Percentiles rank a stretch among this genome's conserved stretches.
These are phyloP conservation scores for Nebria brevicollis DNA, from an alignment of 2,888 invertebrate genomes.

Conservation along the genomic window DNA sequence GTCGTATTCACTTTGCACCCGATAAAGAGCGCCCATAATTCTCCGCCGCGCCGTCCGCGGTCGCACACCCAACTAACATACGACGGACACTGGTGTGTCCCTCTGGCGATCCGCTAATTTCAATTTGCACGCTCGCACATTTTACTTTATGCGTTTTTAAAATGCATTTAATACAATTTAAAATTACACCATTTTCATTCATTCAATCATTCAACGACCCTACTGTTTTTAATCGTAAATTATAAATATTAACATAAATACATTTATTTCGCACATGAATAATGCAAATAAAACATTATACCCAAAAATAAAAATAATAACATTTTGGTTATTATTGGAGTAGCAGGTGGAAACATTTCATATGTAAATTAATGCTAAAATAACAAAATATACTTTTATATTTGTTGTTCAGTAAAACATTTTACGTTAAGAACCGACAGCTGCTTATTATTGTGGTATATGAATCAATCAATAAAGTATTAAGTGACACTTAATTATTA, in stretches of 20 bases:
- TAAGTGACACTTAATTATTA: too few relatives aligned
- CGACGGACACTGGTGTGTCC: constrained; percentile 9
- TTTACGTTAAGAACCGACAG: too few relatives aligned
- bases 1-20: constrained; percentile 54
- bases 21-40: constrained; percentile 58
- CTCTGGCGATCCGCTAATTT: not conserved
- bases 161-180: not conserved
- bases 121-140: constrained; percentile 14
- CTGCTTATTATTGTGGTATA: too few relatives aligned
- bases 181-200: not conserved
- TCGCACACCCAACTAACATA: not conserved
- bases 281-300: too few relatives aligned
- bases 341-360: too few relatives aligned
- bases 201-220: not conserved
- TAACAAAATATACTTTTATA: too few relatives aligned
- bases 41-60: constrained; percentile 52
- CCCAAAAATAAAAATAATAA: too few relatives aligned
- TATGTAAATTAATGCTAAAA: too few relatives aligned
- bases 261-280: too few relatives aligned
- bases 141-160: constrained; percentile 12
- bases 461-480: too few relatives aligned
- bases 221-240: not conserved
- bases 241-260: not conserved
- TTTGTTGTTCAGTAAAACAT: too few relatives aligned
- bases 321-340: too few relatives aligned